phyloP scores from a whole-genome alignment of 2,888 invertebrate genomes.

The Lasiommata megera region DNA sequence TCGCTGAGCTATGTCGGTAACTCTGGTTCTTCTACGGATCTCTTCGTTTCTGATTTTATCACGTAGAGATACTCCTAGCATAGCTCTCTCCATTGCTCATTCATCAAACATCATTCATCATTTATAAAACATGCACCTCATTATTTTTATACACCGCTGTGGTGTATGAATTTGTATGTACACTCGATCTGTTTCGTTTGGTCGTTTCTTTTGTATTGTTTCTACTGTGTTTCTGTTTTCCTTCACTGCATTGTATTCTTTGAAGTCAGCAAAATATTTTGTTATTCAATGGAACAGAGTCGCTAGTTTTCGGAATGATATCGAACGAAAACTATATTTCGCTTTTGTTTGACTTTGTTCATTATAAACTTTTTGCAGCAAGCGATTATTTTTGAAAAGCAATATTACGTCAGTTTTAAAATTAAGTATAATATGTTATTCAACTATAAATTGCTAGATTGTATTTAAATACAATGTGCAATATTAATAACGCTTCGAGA shows the following conservation, averaged over 20 bases:
- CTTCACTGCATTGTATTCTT: constrained; percentile 19
- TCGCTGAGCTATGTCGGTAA: too few relatives aligned
- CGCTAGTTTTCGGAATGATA: constrained; percentile 10
- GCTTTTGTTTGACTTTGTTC: constrained; percentile 6
- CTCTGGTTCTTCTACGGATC: too few relatives aligned
- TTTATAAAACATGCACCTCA: background rate
- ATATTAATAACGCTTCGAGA: too few relatives aligned
- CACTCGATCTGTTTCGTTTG: background rate
- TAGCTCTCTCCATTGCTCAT: too few relatives aligned
- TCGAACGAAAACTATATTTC: constrained; percentile 1
- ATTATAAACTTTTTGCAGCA: background rate
- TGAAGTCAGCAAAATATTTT: constrained; percentile 18
- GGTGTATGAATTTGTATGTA: background rate
- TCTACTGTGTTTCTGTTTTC: constrained; percentile 13
- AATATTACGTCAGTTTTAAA: too few relatives aligned
- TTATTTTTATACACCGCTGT: background rate
- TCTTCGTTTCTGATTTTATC: too few relatives aligned
- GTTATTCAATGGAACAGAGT: constrained; percentile 9
- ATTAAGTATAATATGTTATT: too few relatives aligned
- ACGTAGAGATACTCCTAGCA: too few relatives aligned
- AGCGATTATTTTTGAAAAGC: background rate
- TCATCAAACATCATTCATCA: too few relatives aligned
- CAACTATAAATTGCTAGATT: too few relatives aligned
- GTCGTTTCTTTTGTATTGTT: background rate
- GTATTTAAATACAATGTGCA: too few relatives aligned